These are phyloP conservation scores for Drosophila leonis DNA, from an alignment of 2,888 invertebrate species.

Conservation along the genomic window DNA sequence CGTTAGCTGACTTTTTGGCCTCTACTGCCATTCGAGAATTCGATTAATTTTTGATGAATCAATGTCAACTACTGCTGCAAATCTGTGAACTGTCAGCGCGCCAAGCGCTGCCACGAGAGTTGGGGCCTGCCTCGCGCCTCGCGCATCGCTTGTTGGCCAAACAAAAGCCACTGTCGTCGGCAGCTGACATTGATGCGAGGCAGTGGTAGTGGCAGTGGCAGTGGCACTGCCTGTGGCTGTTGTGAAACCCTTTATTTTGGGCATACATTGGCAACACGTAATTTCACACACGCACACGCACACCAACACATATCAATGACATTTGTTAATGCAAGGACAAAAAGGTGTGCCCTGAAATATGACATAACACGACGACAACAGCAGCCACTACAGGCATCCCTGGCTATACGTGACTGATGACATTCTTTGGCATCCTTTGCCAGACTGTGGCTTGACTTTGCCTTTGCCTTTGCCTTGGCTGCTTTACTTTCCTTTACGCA, in stretches of 20 bases:
- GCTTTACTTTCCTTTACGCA: conserved; percentile 49
- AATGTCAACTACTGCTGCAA: conserved; percentile 81
- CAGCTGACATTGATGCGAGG: conserved; percentile 47
- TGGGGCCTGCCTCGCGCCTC: neutral
- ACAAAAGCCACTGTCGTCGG: conserved; percentile 57
- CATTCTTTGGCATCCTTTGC: conserved; percentile 17
- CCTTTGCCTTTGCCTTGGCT: neutral
- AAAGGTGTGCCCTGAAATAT: conserved; percentile 54
- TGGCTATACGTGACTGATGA: conserved; percentile 53
- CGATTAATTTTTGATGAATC: conserved; percentile 84
- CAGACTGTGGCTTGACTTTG: neutral
- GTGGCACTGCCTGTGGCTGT: neutral
- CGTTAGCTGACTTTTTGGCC: conserved; percentile 19
- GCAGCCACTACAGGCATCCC: conserved; percentile 5
- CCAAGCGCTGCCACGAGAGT: conserved; percentile 5
- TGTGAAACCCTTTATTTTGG: conserved; percentile 35
- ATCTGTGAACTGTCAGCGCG: conserved; percentile 71
- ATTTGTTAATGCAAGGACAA: conserved; percentile 50
- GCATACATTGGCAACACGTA: conserved; percentile 41
- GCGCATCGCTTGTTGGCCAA: conserved; percentile 46
- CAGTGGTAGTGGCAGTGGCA: neutral
- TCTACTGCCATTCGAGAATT: conserved; percentile 61
- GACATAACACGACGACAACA: conserved; percentile 48
- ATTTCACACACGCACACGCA: conserved; percentile 44
- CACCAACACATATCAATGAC: conserved; percentile 53